Conservation (phyloP, 2,888 invertebrate species). For the Tipula lateralis region DNA sequence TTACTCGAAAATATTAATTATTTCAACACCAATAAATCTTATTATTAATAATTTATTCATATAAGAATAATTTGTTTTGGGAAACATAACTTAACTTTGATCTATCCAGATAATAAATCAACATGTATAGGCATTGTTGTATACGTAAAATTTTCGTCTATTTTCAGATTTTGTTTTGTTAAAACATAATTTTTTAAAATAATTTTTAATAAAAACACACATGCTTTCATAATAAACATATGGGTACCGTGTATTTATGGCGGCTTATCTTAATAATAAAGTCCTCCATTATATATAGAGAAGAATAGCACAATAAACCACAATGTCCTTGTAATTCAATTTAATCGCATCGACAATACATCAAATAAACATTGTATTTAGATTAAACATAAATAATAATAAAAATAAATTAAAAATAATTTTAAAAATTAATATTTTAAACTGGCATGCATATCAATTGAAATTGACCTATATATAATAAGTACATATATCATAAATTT, state of each 20-base stretch:
- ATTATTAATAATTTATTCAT: background rate
- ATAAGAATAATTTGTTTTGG: background rate
- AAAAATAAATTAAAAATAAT: background rate
- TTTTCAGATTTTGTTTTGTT: background rate
- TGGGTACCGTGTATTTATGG: background rate
- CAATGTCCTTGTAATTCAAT: background rate
- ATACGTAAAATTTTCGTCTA: background rate
- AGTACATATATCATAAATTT: background rate
- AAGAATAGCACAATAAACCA: background rate
- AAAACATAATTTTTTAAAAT: background rate
- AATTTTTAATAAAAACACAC: background rate
- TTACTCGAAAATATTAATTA: background rate
- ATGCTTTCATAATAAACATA: background rate
- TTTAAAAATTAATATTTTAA: background rate
- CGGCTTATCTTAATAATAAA: background rate
- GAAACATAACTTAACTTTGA: background rate
- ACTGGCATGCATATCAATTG: background rate
- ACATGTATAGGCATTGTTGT: background rate
- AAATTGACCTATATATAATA: background rate
- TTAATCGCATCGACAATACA: background rate
- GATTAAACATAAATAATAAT: background rate
- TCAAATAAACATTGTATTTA: background rate
- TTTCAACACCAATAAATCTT: background rate
- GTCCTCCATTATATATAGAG: background rate
- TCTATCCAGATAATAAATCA: background rate